Evolutionary conservation across 2,113 vertebrate genomes (phyloP).

Genomic region (Nibea coibor): DNA sequence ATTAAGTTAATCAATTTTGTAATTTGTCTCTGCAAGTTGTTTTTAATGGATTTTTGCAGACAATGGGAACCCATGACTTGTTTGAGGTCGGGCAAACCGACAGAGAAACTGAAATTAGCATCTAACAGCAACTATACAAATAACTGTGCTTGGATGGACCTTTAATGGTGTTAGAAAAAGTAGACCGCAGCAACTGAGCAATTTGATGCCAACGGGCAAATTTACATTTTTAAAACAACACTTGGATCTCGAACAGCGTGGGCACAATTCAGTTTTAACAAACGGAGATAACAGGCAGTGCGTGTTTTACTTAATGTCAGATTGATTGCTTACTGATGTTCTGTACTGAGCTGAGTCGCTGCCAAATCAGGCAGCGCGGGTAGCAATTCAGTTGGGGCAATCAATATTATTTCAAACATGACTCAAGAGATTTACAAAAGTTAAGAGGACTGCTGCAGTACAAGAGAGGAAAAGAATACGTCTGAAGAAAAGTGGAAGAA

Average conservation of each 20-base stretch:
- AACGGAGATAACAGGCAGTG: slow-evolving; percentile 26
- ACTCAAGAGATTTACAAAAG: slow-evolving; percentile 39
- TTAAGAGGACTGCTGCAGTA: slow-evolving; percentile 34
- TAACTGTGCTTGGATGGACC: slow-evolving; percentile 9
- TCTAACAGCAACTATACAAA: slow-evolving; percentile 31
- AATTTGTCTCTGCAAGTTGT: slow-evolving; percentile 25
- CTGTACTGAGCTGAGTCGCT: slow-evolving; percentile 31
- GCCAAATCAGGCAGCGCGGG: slow-evolving; percentile 52
- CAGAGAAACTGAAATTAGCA: slow-evolving; percentile 46
- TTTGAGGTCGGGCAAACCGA: slow-evolving; percentile 7
- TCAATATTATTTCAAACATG: slow-evolving; percentile 52
- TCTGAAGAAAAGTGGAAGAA: slow-evolving; percentile 2
- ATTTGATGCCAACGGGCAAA: slow-evolving; percentile 36
- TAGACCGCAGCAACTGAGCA: background rate
- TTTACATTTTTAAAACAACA: slow-evolving; percentile 40
- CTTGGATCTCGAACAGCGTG: slow-evolving; percentile 40
- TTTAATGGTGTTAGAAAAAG: slow-evolving; percentile 25
- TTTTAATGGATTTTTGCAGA: slow-evolving; percentile 30
- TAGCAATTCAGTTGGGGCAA: slow-evolving; percentile 52
- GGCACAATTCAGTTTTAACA: slow-evolving; percentile 43
- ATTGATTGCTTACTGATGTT: slow-evolving; percentile 64
- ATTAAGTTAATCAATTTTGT: background rate
- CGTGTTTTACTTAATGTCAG: slow-evolving; percentile 43
- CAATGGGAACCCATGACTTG: slow-evolving; percentile 3
- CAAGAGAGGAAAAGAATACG: slow-evolving; percentile 24